A percentile compares a stretch with the other conserved stretches of the same genome.
These are phyloP conservation scores for Spinibarbus caldwelli DNA, from an alignment of 2,797 vertebrate species.

Conservation along the genomic window DNA sequence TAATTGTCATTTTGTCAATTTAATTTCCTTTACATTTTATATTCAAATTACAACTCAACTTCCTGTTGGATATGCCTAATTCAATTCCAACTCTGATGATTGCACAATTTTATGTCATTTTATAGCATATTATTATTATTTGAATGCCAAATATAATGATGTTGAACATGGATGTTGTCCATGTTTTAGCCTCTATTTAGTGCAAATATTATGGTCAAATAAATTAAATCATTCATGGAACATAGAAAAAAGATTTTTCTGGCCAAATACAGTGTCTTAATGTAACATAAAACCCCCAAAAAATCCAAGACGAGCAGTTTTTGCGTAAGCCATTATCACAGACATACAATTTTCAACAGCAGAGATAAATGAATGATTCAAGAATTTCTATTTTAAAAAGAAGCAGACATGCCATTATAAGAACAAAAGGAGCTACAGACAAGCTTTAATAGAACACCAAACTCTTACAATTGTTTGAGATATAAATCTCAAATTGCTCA, in stretches of 20 bases:
- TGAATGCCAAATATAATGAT: neutral
- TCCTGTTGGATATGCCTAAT: neutral
- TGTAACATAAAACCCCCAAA: conserved; percentile 32
- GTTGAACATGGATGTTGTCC: neutral
- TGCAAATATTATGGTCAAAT: neutral
- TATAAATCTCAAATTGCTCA: neutral
- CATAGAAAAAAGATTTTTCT: neutral
- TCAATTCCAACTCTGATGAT: neutral
- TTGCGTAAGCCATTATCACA: conserved; percentile 26
- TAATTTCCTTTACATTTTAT: neutral
- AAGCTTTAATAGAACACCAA: neutral
- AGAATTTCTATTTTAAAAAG: conserved; percentile 8
- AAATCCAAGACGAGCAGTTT: conserved; percentile 40
- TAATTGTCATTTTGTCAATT: too few species aligned
- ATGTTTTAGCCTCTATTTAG: neutral
- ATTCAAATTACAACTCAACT: neutral
- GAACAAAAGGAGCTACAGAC: neutral
- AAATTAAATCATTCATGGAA: neutral
- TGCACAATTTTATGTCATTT: neutral
- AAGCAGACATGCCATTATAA: neutral
- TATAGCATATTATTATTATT: neutral
- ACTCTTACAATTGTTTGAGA: neutral
- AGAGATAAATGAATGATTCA: conserved; percentile 33
- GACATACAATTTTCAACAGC: conserved; percentile 29
- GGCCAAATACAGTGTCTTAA: neutral